Evolutionary conservation across 2,113 vertebrate genomes (phyloP), one percentile per base, ranked within the genome.

Genomic region (Melanerpes formicivorus): DNA sequence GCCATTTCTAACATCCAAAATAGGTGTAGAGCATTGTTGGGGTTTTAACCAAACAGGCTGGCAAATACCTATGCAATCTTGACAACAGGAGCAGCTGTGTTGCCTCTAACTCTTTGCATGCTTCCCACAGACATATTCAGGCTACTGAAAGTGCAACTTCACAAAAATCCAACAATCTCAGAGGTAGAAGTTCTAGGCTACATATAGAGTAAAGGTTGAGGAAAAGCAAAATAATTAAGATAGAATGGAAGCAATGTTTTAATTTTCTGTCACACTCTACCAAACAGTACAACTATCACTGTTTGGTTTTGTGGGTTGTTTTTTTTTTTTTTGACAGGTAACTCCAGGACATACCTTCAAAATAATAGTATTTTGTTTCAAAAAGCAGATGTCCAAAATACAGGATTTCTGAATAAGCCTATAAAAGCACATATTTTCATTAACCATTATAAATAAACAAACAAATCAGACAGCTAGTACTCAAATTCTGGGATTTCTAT

Each of bases 321-420:
- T n/a, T 52, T 23, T 50, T 50, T 50, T 50, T 66, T 76, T 63
- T 70, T 9, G 15, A 50, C 5, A 40, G 4, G 5, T 16, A 79
- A 3, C 4, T 82, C 34, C 29, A 26, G 18, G 50, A 91, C 48
- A 8, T 16, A 19, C 16, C 18, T 82, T 62, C 18, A 54, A 62
- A 65, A 80, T 52, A 1, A 18, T 6, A 40, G 3, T 4, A 4
- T n/a, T 22, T 69, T 2, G 9, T 58, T 14, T 65, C 7, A 14
- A 15, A 56, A 65, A 3, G 2, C 17, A 2, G 22, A 27, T 14
- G 14, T 63, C 23, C 12, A 66, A 90, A 87, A 55, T 26, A 56
- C 0, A 60, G 2, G 4, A 64, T 4, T 5, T 42, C 16, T 40
- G 5, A 63, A 50, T 50, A 84, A 67, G 1, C 1, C 0, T 12